Conservation (phyloP, 2,888 invertebrate species). For the Trachelus stipa region DNA sequence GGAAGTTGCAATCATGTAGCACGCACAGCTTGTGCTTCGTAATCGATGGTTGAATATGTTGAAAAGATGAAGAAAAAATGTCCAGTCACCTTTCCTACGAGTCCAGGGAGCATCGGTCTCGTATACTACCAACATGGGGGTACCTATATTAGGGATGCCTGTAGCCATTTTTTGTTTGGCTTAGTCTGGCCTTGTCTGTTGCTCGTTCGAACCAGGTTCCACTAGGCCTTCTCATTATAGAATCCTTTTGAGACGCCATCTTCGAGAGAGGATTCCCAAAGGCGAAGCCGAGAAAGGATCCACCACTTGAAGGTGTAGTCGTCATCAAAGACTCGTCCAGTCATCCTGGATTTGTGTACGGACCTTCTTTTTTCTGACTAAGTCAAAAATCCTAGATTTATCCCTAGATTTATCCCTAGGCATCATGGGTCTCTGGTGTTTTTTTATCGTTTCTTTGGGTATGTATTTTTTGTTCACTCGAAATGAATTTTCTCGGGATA, state of each 20-base stretch:
- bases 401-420: neutral
- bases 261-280: constrained; percentile 10
- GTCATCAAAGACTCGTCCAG: neutral
- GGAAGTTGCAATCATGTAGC: neutral
- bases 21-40: neutral
- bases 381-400: neutral
- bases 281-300: constrained; percentile 1
- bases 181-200: constrained; percentile 2
- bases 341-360: neutral
- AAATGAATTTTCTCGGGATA: neutral
- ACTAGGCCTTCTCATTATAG: neutral
- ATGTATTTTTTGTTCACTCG: neutral
- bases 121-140: neutral
- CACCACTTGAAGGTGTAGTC: neutral
- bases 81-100: constrained; percentile 16
- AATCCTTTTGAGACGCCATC: constrained; percentile 16
- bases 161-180: constrained; percentile 13
- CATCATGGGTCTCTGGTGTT: neutral
- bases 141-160: constrained; percentile 7
- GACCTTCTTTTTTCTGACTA: neutral
- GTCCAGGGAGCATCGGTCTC: constrained; percentile 6
- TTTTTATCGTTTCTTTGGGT: neutral
- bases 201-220: neutral
- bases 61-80: constrained; percentile 7
- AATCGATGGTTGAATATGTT: constrained; percentile 17